A percentile compares a stretch with the other conserved stretches of the same genome.
phyloP scores from a whole-genome alignment of 1,140 invertebrate genomes.

The Cylas formicarius region DNA sequence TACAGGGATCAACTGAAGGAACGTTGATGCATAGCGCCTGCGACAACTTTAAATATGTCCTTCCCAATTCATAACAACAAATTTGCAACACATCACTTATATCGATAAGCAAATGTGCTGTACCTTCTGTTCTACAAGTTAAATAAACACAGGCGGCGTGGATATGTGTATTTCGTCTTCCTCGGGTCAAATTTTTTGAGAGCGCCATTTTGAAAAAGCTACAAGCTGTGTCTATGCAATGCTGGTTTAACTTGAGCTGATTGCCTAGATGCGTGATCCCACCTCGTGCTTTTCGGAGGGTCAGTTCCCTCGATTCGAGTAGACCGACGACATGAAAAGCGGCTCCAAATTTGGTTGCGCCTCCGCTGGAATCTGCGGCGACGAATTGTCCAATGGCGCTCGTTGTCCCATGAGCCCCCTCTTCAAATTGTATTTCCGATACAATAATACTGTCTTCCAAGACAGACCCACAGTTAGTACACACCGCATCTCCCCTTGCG shows the following conservation, averaged over 20 bases:
- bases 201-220: constrained; percentile 97
- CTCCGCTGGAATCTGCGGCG: constrained; percentile 76
- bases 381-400: constrained; percentile 90
- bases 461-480: constrained; percentile 92
- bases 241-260: constrained; percentile 77
- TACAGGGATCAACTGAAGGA: constrained; percentile 88
- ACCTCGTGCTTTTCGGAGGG: constrained; percentile 77
- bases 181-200: constrained; percentile 79
- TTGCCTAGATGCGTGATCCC: constrained; percentile 72
- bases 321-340: constrained; percentile 75
- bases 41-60: constrained; percentile 84
- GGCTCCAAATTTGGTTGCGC: constrained; percentile 67
- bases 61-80: constrained; percentile 91
- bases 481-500: constrained; percentile 88
- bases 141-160: constrained; percentile 97
- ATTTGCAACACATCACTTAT: constrained; percentile 95
- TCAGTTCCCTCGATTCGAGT: constrained; percentile 84
- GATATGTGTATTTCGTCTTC: constrained; percentile 83
- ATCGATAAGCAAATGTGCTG: constrained; percentile 93
- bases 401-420: constrained; percentile 79
- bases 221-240: constrained; percentile 86
- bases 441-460: constrained; percentile 95
- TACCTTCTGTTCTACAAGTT: constrained; percentile 89
- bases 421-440: constrained; percentile 92
- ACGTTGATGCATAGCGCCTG: constrained; percentile 87